phyloP scores from a whole-genome alignment of 2,797 vertebrate species.

The Capromys pilorides region DNA sequence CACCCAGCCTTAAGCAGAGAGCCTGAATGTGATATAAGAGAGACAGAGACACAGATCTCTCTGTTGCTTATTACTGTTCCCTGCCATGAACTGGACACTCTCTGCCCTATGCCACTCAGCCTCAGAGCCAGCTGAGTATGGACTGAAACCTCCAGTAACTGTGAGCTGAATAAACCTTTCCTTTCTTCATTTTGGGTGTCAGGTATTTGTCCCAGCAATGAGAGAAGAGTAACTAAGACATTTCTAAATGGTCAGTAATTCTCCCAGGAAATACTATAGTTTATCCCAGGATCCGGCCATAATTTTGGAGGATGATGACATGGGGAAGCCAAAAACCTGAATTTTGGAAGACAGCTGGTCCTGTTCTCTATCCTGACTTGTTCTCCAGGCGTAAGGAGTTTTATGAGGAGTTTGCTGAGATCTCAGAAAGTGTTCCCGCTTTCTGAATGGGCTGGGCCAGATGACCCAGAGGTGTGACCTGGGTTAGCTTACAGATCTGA shows the following conservation, averaged over 20 bases:
- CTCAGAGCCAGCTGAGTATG: too few relatives aligned
- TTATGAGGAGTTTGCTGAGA: neutral
- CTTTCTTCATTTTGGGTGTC: too few relatives aligned
- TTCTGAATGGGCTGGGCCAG: neutral
- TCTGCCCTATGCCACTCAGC: too few relatives aligned
- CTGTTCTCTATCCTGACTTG: neutral
- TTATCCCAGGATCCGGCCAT: neutral
- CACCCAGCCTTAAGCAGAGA: too few relatives aligned
- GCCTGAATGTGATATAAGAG: too few relatives aligned
- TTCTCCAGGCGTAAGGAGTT: neutral
- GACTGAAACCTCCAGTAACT: too few relatives aligned
- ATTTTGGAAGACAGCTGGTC: neutral
- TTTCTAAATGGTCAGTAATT: neutral
- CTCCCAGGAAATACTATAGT: neutral
- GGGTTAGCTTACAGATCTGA: slow-evolving; percentile 65
- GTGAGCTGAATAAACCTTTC: too few relatives aligned
- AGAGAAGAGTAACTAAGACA: neutral
- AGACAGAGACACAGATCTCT: too few relatives aligned
- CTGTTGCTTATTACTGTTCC: too few relatives aligned
- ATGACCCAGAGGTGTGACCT: slow-evolving; percentile 54
- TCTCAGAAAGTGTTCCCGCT: neutral
- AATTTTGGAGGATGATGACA: neutral
- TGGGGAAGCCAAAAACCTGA: too few relatives aligned
- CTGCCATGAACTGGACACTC: too few relatives aligned
- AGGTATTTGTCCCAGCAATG: too few relatives aligned